Conservation (phyloP, 2,888 invertebrate genomes). For the Dione juno region DNA sequence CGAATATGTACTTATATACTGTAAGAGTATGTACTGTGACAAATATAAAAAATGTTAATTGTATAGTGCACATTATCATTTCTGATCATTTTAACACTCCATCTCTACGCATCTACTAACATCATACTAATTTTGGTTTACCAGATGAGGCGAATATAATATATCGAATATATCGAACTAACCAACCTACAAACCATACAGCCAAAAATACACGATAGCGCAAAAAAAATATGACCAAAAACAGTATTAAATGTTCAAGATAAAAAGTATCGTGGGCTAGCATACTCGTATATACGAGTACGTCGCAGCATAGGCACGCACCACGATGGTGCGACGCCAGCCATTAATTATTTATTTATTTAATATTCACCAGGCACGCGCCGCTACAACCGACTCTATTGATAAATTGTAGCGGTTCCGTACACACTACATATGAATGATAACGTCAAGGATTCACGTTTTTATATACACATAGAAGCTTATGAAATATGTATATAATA, state of each 20-base stretch:
- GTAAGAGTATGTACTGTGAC: too few relatives aligned
- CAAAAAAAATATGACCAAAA: neutral
- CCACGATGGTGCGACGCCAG: slow-evolving; percentile 23
- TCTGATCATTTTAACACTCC: too few relatives aligned
- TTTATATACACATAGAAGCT: neutral
- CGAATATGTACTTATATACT: too few relatives aligned
- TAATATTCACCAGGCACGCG: slow-evolving; percentile 37
- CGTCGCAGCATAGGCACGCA: slow-evolving; percentile 30
- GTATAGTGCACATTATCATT: too few relatives aligned
- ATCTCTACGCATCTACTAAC: too few relatives aligned
- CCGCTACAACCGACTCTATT: slow-evolving; percentile 24
- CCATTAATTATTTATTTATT: slow-evolving; percentile 37
- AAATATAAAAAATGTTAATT: too few relatives aligned
- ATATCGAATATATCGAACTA: too few relatives aligned
- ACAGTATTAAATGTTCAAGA: neutral
- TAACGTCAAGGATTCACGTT: neutral
- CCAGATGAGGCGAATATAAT: too few relatives aligned
- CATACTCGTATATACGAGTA: too few relatives aligned
- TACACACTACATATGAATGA: slow-evolving; percentile 14
- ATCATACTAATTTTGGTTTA: too few relatives aligned
- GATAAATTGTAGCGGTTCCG: slow-evolving; percentile 25
- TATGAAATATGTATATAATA: neutral
- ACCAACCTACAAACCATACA: too few relatives aligned
- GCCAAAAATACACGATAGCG: too few relatives aligned
- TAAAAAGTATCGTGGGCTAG: neutral